These are phyloP conservation scores for Anodontia alba DNA, from an alignment of 2,888 invertebrate species.

Conservation along the genomic window DNA sequence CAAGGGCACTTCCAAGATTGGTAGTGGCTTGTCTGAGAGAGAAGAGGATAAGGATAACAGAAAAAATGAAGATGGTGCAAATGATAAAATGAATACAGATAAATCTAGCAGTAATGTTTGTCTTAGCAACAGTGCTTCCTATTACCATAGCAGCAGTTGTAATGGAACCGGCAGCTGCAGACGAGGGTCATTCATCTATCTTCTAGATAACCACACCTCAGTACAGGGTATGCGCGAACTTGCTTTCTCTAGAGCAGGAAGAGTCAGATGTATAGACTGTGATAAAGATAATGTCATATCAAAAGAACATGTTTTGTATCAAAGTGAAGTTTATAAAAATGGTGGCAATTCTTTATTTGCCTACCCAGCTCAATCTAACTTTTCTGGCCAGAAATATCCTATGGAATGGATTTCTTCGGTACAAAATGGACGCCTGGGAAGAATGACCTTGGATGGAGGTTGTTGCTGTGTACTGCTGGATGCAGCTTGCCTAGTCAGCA, in stretches of 20 bases:
- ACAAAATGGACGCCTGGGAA: slow-evolving; percentile 86
- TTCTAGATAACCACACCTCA: slow-evolving; percentile 97
- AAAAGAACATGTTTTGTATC: slow-evolving; percentile 23
- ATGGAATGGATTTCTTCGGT: slow-evolving; percentile 89
- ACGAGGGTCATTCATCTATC: slow-evolving; percentile 89
- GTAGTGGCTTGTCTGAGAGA: background rate
- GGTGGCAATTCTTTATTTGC: slow-evolving; percentile 88
- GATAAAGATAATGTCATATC: slow-evolving; percentile 54
- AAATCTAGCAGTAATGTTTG: background rate
- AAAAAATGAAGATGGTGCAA: background rate
- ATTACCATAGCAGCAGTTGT: background rate
- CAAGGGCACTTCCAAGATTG: background rate
- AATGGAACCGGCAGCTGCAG: background rate
- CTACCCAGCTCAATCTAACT: slow-evolving; percentile 97
- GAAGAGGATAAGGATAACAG: background rate
- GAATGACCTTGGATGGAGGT: slow-evolving; percentile 57
- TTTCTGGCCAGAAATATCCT: slow-evolving; percentile 96
- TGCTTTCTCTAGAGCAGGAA: slow-evolving; percentile 84
- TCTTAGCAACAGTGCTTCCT: background rate
- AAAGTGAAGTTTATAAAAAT: background rate
- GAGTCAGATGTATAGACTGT: slow-evolving; percentile 71
- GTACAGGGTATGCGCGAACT: slow-evolving; percentile 95
- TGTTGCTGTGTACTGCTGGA: slow-evolving; percentile 90
- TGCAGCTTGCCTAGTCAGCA: slow-evolving; percentile 93
- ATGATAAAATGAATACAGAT: background rate